phyloP scores from a whole-genome alignment of 2,888 invertebrate species.

The Oithona nana region DNA sequence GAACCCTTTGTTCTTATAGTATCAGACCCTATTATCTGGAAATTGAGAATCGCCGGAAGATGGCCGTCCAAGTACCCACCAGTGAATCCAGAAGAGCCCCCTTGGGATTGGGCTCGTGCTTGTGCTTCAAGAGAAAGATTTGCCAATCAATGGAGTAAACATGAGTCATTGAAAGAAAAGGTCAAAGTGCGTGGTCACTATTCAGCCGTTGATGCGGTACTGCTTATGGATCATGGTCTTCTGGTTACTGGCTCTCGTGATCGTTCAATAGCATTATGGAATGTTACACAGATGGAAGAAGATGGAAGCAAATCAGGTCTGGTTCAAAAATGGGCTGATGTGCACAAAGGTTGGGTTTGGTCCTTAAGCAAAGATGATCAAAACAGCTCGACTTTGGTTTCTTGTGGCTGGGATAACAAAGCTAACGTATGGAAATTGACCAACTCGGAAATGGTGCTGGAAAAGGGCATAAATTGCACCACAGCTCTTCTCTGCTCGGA shows the following conservation, averaged over 20 bases:
- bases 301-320: neutral
- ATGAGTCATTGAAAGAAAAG: neutral
- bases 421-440: conserved; percentile 8
- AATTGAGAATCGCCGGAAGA: neutral
- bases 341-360: conserved; percentile 15
- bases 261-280: neutral
- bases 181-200: neutral
- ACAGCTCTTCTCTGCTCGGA: neutral
- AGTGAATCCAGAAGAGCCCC: neutral
- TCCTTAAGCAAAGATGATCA: neutral
- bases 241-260: conserved; percentile 7
- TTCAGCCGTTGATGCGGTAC: neutral
- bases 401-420: conserved; percentile 5
- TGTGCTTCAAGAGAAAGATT: neutral
- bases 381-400: neutral
- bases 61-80: conserved; percentile 2
- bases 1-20: neutral
- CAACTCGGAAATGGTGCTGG: neutral
- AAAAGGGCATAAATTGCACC: neutral
- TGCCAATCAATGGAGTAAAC: neutral
- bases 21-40: conserved; percentile 4
- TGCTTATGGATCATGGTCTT: neutral
- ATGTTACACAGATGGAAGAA: neutral
- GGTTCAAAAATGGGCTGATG: neutral
- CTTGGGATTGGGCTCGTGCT: neutral